phyloP scores from a whole-genome alignment of 2,797 vertebrate genomes.

The Ataeniobius toweri region DNA sequence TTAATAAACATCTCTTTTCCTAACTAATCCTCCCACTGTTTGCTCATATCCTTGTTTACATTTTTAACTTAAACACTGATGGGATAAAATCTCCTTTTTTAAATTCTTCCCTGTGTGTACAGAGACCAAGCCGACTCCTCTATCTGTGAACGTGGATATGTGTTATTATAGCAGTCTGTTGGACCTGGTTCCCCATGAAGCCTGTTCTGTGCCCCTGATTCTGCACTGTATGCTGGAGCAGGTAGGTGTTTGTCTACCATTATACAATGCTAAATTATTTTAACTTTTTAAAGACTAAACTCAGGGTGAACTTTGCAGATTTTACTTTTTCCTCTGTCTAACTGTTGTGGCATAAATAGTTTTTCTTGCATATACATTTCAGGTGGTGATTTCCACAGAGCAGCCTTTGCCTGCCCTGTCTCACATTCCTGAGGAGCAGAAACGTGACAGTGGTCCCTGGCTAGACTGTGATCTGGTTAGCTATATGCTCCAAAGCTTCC shows the following conservation, averaged over 20 bases:
- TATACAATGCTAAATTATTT: background rate
- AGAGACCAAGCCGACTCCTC: slow-evolving; percentile 35
- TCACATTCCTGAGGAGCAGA: slow-evolving; percentile 43
- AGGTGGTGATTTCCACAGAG: slow-evolving; percentile 83
- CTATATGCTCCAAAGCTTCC: slow-evolving; percentile 79
- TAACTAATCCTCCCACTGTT: background rate
- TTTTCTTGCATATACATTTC: background rate
- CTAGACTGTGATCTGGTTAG: slow-evolving; percentile 74
- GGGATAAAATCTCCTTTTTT: background rate
- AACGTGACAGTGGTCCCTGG: slow-evolving; percentile 5
- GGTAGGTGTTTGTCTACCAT: slow-evolving; percentile 66
- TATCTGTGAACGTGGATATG: slow-evolving; percentile 81
- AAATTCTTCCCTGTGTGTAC: background rate
- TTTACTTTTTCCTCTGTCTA: background rate
- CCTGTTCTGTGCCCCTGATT: slow-evolving; percentile 85
- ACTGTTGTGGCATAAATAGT: background rate
- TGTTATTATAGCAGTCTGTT: slow-evolving; percentile 87
- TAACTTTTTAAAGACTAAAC: too few relatives aligned
- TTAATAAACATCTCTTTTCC: slow-evolving; percentile 11
- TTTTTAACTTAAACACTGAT: background rate
- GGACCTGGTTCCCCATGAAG: slow-evolving; percentile 82
- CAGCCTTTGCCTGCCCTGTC: slow-evolving; percentile 58
- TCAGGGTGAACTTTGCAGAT: background rate
- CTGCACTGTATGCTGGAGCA: slow-evolving; percentile 91
- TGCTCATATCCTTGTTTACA: background rate